These are phyloP conservation scores for Aphodius sticticus DNA, from an alignment of 2,888 invertebrate genomes.

Conservation along the genomic window DNA sequence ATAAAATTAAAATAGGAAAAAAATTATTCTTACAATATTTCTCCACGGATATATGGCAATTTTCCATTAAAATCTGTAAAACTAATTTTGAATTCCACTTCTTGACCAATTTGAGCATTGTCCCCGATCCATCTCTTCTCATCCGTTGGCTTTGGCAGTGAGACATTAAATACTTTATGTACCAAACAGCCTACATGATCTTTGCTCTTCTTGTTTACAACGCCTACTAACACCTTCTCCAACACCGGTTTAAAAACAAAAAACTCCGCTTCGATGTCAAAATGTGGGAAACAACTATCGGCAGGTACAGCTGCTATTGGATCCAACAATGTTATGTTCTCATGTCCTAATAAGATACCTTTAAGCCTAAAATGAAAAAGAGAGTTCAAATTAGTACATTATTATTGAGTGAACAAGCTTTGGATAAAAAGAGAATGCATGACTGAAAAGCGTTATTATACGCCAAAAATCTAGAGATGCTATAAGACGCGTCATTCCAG, in stretches of 20 bases:
- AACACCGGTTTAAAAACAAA: slow-evolving; percentile 72
- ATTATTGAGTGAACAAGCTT: not conserved
- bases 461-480: too few species aligned
- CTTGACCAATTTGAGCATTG: slow-evolving; percentile 66
- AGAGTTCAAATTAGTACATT: slow-evolving; percentile 13
- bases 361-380: slow-evolving; percentile 63
- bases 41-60: slow-evolving; percentile 71
- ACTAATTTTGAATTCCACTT: slow-evolving; percentile 68
- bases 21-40: slow-evolving; percentile 58
- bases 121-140: slow-evolving; percentile 66
- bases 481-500: too few species aligned
- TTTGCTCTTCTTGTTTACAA: slow-evolving; percentile 72
- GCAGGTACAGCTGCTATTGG: slow-evolving; percentile 67
- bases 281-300: slow-evolving; percentile 70
- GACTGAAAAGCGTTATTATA: not conserved
- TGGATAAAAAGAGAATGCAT: slow-evolving; percentile 11
- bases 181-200: slow-evolving; percentile 75
- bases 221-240: slow-evolving; percentile 68
- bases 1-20: too few species aligned
- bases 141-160: slow-evolving; percentile 67
- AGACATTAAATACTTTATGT: slow-evolving; percentile 75
- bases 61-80: slow-evolving; percentile 66
- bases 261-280: slow-evolving; percentile 74
- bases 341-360: slow-evolving; percentile 73
- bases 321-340: slow-evolving; percentile 68